Conservation (phyloP, 2,797 vertebrate species). For the Poliocrania exsul region DNA sequence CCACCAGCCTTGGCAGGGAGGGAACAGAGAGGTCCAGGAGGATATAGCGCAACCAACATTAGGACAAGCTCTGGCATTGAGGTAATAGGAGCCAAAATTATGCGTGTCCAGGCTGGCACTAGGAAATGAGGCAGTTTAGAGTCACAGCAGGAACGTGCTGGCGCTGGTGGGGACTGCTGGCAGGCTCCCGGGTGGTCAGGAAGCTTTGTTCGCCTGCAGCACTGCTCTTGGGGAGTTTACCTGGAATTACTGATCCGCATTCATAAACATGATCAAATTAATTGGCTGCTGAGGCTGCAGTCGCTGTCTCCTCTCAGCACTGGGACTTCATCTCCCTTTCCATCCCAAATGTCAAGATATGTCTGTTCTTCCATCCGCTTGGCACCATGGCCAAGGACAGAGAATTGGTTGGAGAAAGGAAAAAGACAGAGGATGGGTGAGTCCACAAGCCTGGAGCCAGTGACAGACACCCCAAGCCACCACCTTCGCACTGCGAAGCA, state of each 20-base stretch:
- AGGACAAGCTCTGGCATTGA: accelerated
- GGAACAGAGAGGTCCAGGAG: background rate
- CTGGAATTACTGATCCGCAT: slow-evolving; percentile 72
- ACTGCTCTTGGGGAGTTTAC: slow-evolving; percentile 42
- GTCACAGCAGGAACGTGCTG: slow-evolving; percentile 56
- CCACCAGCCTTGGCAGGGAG: background rate
- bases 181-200: background rate
- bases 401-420: background rate
- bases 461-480: background rate
- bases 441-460: background rate
- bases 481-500: background rate
- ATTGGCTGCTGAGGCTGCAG: slow-evolving; percentile 40
- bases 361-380: background rate
- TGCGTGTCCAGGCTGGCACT: background rate
- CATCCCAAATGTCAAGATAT: slow-evolving; percentile 22
- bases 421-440: background rate
- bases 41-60: background rate
- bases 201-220: slow-evolving; percentile 43
- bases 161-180: background rate
- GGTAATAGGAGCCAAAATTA: background rate
- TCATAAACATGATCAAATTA: slow-evolving; percentile 71
- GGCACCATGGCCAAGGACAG: background rate
- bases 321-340: slow-evolving; percentile 53
- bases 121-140: slow-evolving; percentile 58
- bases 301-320: background rate